Percentiles rank a stretch among this genome's conserved stretches.
phyloP scores from a whole-genome alignment of 2,888 invertebrate species.

The Diachrysia chrysitis region DNA sequence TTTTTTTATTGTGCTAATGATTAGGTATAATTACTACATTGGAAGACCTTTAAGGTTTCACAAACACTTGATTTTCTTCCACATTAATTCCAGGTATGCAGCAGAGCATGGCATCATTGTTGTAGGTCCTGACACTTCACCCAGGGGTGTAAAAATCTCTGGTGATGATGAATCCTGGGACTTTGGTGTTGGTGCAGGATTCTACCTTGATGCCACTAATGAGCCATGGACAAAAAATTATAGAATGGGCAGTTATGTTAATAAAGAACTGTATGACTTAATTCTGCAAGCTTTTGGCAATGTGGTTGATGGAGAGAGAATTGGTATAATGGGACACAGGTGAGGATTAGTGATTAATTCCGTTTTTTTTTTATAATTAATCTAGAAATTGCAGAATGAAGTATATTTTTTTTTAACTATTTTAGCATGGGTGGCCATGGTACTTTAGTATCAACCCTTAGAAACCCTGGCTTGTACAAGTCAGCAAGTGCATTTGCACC shows the following conservation, averaged over 20 bases:
- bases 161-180: constrained; percentile 98
- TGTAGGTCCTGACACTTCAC: constrained; percentile 98
- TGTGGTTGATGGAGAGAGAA: constrained; percentile 86
- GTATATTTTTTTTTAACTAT: constrained; percentile 35
- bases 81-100: constrained; percentile 92
- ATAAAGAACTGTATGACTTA: constrained; percentile 94
- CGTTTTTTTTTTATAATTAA: background rate
- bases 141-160: constrained; percentile 95
- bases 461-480: constrained; percentile 96
- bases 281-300: constrained; percentile 92
- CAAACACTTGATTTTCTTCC: too few species aligned
- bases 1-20: background rate
- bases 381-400: background rate
- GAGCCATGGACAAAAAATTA: constrained; percentile 98
- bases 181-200: constrained; percentile 98
- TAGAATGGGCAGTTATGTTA: constrained; percentile 98
- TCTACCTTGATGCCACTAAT: constrained; percentile 97
- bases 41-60: too few species aligned
- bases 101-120: constrained; percentile 95
- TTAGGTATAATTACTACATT: too few species aligned
- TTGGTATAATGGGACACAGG: constrained; percentile 95
- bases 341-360: constrained; percentile 63
- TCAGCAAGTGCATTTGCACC: constrained; percentile 98
- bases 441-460: constrained; percentile 95
- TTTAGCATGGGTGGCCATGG: constrained; percentile 99